Evolutionary conservation across 2,888 invertebrate genomes (phyloP).

Genomic region (Cancer borealis): DNA sequence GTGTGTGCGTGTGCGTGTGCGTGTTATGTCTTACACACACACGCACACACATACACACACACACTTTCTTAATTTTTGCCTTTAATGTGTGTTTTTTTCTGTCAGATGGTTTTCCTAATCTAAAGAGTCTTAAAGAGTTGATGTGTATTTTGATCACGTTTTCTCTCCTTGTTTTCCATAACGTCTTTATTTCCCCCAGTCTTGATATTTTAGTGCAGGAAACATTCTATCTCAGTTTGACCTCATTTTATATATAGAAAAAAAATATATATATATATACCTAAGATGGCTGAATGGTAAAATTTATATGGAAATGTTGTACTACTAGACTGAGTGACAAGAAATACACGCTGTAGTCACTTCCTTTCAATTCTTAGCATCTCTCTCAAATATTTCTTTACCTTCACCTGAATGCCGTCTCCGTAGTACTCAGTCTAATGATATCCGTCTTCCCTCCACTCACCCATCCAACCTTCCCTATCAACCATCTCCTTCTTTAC

Average conservation of each 20-base stretch:
- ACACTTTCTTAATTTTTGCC: not conserved
- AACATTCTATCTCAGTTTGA: too few relatives aligned
- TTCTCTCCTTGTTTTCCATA: not conserved
- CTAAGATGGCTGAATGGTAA: too few relatives aligned
- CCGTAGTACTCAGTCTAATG: not conserved
- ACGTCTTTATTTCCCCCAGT: not conserved
- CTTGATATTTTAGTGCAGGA: not conserved
- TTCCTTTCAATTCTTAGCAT: too few relatives aligned
- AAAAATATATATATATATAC: too few relatives aligned
- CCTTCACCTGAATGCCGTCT: too few relatives aligned
- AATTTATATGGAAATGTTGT: too few relatives aligned
- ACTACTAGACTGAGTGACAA: too few relatives aligned
- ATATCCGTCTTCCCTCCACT: not conserved
- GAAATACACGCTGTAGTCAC: too few relatives aligned
- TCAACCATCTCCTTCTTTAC: not conserved
- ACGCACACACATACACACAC: conserved; percentile 36
- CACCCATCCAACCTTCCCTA: conserved; percentile 30
- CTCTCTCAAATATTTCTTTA: too few relatives aligned
- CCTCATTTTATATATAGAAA: too few relatives aligned
- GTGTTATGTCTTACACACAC: not conserved
- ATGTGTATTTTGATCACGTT: not conserved
- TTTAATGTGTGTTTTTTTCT: not conserved
- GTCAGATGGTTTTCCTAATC: not conserved
- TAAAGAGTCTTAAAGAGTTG: conserved; percentile 15
- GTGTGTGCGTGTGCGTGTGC: too few relatives aligned